Evolutionary conservation across 2,888 invertebrate genomes (phyloP).

Genomic region (Drosophila colorata): DNA sequence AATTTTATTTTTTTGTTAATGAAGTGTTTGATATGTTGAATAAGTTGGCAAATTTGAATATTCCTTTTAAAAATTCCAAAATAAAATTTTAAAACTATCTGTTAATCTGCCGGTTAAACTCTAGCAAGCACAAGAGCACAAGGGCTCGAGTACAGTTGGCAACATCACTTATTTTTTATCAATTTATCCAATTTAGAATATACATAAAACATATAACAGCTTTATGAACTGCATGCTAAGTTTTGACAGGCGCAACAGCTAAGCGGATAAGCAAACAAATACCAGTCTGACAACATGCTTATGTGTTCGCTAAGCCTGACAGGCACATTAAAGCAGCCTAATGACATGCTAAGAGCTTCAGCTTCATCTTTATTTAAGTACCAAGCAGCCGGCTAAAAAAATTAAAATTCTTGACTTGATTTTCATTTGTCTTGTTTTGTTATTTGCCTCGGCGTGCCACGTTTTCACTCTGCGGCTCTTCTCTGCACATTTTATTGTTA

Average conservation of each 20-base stretch:
- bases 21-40: no score
- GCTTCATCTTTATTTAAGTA: background rate
- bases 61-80: no score
- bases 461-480: background rate
- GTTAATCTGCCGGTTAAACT: no score
- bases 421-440: constrained; percentile 5
- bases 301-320: background rate
- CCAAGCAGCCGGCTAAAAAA: constrained; percentile 6
- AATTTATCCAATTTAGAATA: background rate
- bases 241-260: background rate
- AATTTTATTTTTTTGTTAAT: no score
- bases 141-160: no score
- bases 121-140: no score
- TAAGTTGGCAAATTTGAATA: no score
- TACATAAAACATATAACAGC: background rate
- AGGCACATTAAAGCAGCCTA: background rate
- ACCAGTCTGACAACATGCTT: background rate
- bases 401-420: constrained; percentile 38
- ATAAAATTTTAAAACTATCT: background rate
- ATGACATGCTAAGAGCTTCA: background rate
- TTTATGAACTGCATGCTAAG: constrained; percentile 1
- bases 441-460: background rate
- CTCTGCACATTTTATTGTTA: constrained; percentile 14
- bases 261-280: background rate
- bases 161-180: background rate